These are phyloP conservation scores for Heliocidaris erythrogramma DNA, from an alignment of 35 echinoderm and acorn worm genomes.

Conservation along the genomic window DNA sequence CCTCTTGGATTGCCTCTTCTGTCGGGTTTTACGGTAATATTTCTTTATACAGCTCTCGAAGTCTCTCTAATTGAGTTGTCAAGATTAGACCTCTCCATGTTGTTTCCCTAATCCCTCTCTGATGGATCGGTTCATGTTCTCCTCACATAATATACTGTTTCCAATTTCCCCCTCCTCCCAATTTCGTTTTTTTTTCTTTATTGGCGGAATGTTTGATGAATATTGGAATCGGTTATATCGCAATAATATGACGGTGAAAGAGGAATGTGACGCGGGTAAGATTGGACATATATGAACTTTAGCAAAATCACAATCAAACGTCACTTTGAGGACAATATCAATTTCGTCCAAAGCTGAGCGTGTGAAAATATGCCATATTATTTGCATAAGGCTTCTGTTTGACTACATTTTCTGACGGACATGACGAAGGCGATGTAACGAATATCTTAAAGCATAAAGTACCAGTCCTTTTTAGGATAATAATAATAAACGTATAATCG, in stretches of 20 bases:
- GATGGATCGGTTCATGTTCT: not conserved
- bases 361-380: not conserved
- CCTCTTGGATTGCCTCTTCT: not conserved
- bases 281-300: not conserved
- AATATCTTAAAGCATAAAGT: not conserved
- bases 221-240: too few species aligned
- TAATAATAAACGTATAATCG: not conserved
- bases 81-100: not conserved
- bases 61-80: constrained; percentile 9
- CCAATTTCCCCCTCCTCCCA: not conserved
- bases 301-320: not conserved
- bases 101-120: not conserved
- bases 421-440: not conserved
- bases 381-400: not conserved
- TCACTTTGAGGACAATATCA: not conserved
- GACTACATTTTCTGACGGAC: not conserved
- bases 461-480: not conserved
- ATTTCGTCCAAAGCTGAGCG: not conserved
- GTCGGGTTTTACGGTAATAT: not conserved
- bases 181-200: not conserved
- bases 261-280: not conserved
- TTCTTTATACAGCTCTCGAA: not conserved
- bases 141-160: not conserved
- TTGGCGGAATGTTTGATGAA: not conserved
- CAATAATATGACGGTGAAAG: not conserved